Evolutionary conservation across 2,113 vertebrate genomes (phyloP).

Genomic region (Physeter macrocephalus): DNA sequence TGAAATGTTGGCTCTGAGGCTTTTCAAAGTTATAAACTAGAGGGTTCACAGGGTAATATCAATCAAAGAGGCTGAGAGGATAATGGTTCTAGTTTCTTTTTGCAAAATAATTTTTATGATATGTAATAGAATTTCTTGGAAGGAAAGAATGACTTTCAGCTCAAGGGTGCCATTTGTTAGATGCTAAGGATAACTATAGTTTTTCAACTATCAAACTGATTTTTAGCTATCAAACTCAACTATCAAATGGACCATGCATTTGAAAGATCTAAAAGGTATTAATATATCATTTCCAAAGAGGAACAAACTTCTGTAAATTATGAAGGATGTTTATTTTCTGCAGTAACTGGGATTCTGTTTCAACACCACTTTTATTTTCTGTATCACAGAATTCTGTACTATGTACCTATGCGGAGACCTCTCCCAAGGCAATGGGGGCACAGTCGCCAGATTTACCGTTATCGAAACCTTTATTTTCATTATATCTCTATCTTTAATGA

Average conservation of each 20-base stretch:
- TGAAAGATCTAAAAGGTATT: constrained; percentile 46
- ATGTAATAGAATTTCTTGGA: neutral
- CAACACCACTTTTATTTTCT: neutral
- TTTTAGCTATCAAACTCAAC: neutral
- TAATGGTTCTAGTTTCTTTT: neutral
- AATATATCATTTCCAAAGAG: constrained; percentile 13
- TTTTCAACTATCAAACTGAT: neutral
- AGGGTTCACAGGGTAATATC: neutral
- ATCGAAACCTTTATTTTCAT: neutral
- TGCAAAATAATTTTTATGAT: neutral
- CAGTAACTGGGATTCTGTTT: neutral
- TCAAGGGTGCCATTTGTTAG: constrained; percentile 33
- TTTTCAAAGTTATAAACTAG: constrained; percentile 12
- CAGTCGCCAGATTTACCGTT: neutral
- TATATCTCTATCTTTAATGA: neutral
- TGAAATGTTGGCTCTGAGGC: neutral
- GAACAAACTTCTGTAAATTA: constrained; percentile 13
- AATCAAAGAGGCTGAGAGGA: neutral
- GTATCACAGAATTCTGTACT: neutral
- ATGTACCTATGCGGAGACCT: neutral
- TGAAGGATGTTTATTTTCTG: constrained; percentile 41
- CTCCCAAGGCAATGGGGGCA: neutral
- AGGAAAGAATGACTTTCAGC: neutral
- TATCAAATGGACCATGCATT: constrained; percentile 43
- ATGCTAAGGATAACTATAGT: neutral